Percentiles rank a stretch among this genome's conserved stretches.
Conservation (phyloP, 92 coral and sea anemone species). For the Paragorgia papillata region DNA sequence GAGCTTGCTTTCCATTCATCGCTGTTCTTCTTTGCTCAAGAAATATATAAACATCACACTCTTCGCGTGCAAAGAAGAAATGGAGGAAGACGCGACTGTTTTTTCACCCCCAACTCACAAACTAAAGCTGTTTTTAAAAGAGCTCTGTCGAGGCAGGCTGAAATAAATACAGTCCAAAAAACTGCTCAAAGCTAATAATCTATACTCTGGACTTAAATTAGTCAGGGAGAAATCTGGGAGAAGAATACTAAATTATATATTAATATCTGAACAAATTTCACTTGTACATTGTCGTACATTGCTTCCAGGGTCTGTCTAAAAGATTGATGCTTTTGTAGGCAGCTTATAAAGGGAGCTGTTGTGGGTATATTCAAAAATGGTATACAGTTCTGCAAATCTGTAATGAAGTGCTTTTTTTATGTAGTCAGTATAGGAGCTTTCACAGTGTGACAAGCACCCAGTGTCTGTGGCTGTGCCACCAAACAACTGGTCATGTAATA, state of each 20-base stretch:
- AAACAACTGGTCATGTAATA: slow-evolving; percentile 18
- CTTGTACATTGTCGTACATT: background rate
- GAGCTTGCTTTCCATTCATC: background rate
- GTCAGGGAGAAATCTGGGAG: background rate
- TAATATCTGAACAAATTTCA: background rate
- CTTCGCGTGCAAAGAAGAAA: too few species aligned
- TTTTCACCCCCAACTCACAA: too few species aligned
- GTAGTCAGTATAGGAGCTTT: slow-evolving; percentile 1
- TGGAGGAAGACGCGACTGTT: too few species aligned
- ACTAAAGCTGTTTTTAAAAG: background rate
- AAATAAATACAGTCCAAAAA: background rate
- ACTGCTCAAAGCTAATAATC: background rate
- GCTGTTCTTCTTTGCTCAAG: too few species aligned
- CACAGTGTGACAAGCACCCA: slow-evolving; percentile 23
- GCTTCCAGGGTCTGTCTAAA: background rate
- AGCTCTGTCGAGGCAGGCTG: background rate
- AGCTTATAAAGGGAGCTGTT: background rate
- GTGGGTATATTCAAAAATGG: background rate
- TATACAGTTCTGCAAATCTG: background rate
- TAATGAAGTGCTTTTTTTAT: slow-evolving; percentile 16
- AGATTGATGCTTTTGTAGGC: background rate
- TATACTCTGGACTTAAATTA: background rate
- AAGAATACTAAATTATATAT: background rate
- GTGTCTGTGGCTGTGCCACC: slow-evolving; percentile 34
- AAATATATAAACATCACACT: too few species aligned